Base-by-base conservation (phyloP, 2,797 vertebrate genomes). In the Varecia variegata region DNA sequence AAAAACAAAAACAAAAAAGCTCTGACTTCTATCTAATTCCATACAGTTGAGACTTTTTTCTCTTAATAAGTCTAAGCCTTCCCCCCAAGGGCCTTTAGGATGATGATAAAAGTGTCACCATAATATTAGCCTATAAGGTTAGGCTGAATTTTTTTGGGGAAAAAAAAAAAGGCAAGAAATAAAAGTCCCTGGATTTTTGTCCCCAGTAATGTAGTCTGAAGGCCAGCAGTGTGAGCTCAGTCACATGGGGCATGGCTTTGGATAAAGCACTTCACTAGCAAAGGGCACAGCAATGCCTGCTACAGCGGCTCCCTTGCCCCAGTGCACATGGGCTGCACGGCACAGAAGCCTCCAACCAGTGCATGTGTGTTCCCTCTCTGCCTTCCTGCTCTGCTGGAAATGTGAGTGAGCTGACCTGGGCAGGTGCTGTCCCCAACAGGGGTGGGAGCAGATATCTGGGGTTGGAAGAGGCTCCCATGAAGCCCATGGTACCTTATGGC, bases 281-380 rank as follows among this genome's bases (percentile, higher is more conserved):
- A 65, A 9, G 3, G 32, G 38, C 12, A 38, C 0, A 67, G 38
- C 12, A 32, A 6, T 25, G 1, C n/a, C 25, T 32, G 27, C 20
- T 23, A 23, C 30, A 23, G 56, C 30, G 52, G 20, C 80, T 32
- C 25, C 40, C 35, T 1, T 25, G 52, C 0, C 0, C 8, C 5
- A 1, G n/a, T 8, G 20, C 32, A 12, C 0, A 1, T 2, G 56
- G 38, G 58, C 43, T 21, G 2, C 7, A 0, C 0, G 12, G 27
- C 43, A 1, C 32, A 5, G 23, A 65, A 83, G 17, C n/a, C 30
- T 27, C 10, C 21, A 3, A 0, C 11, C 5, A 43, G 38, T 0
- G 3, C 32, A 0, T 32, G 23, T 32, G 0, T 4, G 13, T 20
- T 5, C 32, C 20, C 77, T 45, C 13, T 50, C 20, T 52, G 32